These are phyloP conservation scores for Rissa tridactyla DNA, from an alignment of 2,113 vertebrate genomes.

Conservation along the genomic window DNA sequence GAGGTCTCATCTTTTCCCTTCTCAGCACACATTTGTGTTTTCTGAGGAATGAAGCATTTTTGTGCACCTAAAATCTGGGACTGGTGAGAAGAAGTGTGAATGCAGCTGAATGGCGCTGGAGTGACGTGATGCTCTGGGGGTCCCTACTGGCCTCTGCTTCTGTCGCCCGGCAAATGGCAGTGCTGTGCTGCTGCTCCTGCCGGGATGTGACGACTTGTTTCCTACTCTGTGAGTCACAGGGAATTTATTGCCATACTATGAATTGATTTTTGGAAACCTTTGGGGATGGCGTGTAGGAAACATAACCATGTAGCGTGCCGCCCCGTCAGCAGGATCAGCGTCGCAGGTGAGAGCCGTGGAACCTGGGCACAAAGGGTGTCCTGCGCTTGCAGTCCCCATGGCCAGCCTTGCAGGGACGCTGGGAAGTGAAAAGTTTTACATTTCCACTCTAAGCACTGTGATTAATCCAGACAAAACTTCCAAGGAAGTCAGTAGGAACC, in stretches of 20 bases:
- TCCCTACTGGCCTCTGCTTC: neutral
- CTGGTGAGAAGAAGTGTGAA: neutral
- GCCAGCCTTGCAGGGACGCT: neutral
- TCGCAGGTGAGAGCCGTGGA: accelerated
- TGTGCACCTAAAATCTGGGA: neutral
- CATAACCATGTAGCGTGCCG: neutral
- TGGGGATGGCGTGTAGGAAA: neutral
- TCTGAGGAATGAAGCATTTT: neutral
- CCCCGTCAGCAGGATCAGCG: neutral
- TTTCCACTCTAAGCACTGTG: neutral
- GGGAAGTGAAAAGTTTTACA: neutral
- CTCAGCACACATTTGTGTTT: neutral
- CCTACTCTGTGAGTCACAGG: neutral
- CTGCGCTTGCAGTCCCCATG: neutral
- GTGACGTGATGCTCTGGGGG: neutral
- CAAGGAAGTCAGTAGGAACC: neutral
- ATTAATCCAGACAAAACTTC: neutral
- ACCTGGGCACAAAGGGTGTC: accelerated
- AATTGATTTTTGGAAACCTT: neutral
- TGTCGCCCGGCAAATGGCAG: neutral
- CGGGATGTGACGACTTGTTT: neutral
- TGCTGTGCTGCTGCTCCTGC: neutral
- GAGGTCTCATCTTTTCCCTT: neutral
- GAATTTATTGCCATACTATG: neutral
- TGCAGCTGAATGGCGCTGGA: neutral